These are phyloP conservation scores for Axis porcinus DNA, from an alignment of 2,113 vertebrate genomes.

Conservation along the genomic window DNA sequence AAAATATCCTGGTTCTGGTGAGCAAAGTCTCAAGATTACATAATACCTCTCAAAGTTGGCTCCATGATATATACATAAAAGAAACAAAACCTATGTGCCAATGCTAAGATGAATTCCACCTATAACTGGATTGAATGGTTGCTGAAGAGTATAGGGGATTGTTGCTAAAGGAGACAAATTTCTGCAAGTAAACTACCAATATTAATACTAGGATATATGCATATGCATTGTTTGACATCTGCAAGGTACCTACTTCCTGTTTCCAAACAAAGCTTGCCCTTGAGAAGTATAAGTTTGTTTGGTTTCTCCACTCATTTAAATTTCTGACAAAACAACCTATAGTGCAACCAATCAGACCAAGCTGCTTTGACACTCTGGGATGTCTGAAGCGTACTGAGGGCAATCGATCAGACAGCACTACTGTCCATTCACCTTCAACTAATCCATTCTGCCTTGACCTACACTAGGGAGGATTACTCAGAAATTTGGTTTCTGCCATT, in stretches of 20 bases:
- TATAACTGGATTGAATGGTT: neutral
- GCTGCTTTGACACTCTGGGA: slow-evolving; percentile 24
- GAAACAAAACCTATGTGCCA: neutral
- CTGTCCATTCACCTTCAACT: slow-evolving; percentile 60
- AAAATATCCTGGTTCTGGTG: neutral
- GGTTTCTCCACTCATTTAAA: neutral
- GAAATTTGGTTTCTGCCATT: neutral
- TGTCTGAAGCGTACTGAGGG: slow-evolving; percentile 40
- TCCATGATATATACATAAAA: neutral
- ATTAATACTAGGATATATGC: neutral
- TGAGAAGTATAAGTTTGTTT: slow-evolving; percentile 41
- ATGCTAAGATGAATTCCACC: neutral
- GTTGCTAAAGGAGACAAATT: neutral
- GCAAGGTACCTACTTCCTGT: neutral
- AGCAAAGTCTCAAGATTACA: neutral
- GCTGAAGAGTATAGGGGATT: neutral
- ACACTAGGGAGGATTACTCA: slow-evolving; percentile 7
- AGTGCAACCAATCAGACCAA: slow-evolving; percentile 51
- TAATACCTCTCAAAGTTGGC: neutral
- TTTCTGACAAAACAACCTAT: slow-evolving; percentile 60
- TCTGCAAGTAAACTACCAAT: neutral
- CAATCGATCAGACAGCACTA: slow-evolving; percentile 46
- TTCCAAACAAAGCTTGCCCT: slow-evolving; percentile 37
- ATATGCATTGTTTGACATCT: neutral
- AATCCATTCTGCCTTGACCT: slow-evolving; percentile 55